A percentile compares a stretch with the other conserved stretches of the same genome.
phyloP scores from a whole-genome alignment of 2,888 invertebrate genomes.

The Nesidiocoris tenuis region DNA sequence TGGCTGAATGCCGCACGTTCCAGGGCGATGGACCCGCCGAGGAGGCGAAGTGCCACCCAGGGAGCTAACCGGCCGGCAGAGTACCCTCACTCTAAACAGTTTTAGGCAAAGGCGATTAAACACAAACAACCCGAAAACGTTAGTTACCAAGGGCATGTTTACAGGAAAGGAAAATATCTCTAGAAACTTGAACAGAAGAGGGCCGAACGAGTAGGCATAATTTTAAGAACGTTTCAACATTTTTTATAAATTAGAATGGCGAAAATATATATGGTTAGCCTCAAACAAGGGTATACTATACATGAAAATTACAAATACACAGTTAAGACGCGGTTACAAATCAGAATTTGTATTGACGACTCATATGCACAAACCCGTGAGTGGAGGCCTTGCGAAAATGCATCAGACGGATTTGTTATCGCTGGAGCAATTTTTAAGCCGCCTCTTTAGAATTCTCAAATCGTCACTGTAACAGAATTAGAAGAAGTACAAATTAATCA shows the following conservation, averaged over 20 bases:
- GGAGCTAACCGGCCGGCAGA: too few relatives aligned
- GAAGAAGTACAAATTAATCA: neutral
- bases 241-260: neutral
- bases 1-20: too few relatives aligned
- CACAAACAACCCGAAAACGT: neutral
- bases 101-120: neutral
- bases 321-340: neutral
- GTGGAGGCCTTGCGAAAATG: neutral
- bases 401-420: slow-evolving; percentile 13
- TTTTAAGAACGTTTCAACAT: neutral
- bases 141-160: too few relatives aligned
- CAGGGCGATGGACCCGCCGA: too few relatives aligned
- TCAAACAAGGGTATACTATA: neutral
- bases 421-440: slow-evolving; percentile 10
- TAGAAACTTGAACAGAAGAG: neutral
- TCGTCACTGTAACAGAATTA: slow-evolving; percentile 34
- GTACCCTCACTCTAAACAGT: neutral
- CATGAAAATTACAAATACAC: neutral
- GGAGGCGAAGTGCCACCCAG: too few relatives aligned
- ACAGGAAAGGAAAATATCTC: too few relatives aligned
- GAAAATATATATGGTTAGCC: neutral
- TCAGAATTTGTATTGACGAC: neutral
- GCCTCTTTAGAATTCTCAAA: slow-evolving; percentile 21
- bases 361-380: neutral
- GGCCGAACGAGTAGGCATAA: neutral